A percentile compares a stretch with the other conserved stretches of the same genome.
These are phyloP conservation scores for Cephonodes hylas DNA, from an alignment of 2,888 invertebrate genomes.

Conservation along the genomic window DNA sequence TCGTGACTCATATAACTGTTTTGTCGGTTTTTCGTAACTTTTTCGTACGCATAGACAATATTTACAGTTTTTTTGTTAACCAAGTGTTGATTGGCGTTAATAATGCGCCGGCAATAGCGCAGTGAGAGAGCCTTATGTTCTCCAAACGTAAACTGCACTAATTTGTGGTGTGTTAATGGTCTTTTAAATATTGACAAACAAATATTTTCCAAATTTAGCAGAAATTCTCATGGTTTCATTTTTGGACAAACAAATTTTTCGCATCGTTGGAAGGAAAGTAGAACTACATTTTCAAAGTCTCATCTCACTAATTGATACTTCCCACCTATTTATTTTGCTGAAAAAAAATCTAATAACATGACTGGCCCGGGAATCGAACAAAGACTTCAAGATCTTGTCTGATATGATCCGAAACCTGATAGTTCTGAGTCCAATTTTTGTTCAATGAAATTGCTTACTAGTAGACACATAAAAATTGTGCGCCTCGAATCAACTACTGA, in stretches of 20 bases:
- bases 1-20: not conserved
- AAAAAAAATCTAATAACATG: too few relatives aligned
- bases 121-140: slow-evolving; percentile 13
- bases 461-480: too few relatives aligned
- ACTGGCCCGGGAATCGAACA: too few relatives aligned
- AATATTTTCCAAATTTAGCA: not conserved
- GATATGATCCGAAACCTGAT: too few relatives aligned
- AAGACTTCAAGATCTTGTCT: too few relatives aligned
- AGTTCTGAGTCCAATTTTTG: too few relatives aligned
- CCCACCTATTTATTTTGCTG: too few relatives aligned
- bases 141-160: slow-evolving; percentile 13
- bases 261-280: not conserved
- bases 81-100: slow-evolving; percentile 57
- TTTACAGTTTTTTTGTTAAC: slow-evolving; percentile 54
- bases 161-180: slow-evolving; percentile 13
- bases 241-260: not conserved
- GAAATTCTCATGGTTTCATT: not conserved
- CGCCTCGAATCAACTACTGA: too few relatives aligned
- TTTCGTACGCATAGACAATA: slow-evolving; percentile 24
- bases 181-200: slow-evolving; percentile 14
- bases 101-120: slow-evolving; percentile 41
- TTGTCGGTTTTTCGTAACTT: slow-evolving; percentile 38
- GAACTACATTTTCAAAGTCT: too few relatives aligned
- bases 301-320: too few relatives aligned
- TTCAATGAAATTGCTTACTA: too few relatives aligned